A percentile compares a stretch with the other conserved stretches of the same genome.
Conservation (phyloP, 2,113 vertebrate species). For the Stegastes partitus region DNA sequence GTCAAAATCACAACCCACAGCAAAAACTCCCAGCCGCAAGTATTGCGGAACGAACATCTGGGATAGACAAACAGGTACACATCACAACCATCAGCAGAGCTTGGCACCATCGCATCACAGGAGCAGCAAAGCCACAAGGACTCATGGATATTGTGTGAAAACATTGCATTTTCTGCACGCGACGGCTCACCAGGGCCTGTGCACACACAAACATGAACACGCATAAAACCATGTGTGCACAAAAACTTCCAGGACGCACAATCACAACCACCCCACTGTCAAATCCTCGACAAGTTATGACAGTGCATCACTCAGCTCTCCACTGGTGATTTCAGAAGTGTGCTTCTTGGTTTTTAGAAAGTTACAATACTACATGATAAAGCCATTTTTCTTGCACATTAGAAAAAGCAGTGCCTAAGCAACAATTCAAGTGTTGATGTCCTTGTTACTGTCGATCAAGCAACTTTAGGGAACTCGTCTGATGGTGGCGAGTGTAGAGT, state of each 20-base stretch:
- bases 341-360: too few species aligned
- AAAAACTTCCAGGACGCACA: slow-evolving; percentile 5
- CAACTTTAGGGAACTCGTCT: neutral
- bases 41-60: too few species aligned
- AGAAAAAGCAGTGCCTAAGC: neutral
- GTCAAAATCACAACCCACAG: too few species aligned
- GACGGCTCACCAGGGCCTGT: neutral
- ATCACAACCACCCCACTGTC: neutral
- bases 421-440: neutral
- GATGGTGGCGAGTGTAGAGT: slow-evolving; percentile 5
- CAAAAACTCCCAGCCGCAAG: too few species aligned
- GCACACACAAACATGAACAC: neutral
- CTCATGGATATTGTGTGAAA: slow-evolving; percentile 45
- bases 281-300: neutral
- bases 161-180: slow-evolving; percentile 22
- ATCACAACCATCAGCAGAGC: slow-evolving; percentile 58
- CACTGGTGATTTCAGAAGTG: too few species aligned
- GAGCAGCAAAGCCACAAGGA: slow-evolving; percentile 23
- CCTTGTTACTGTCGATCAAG: slow-evolving; percentile 3
- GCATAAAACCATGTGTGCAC: neutral
- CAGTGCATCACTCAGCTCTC: neutral
- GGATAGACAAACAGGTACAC: slow-evolving; percentile 41
- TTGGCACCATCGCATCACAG: slow-evolving; percentile 22
- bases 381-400: neutral
- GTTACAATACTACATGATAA: too few species aligned